phyloP scores from a whole-genome alignment of 2,797 vertebrate species.

The Enteromius treurensis region DNA sequence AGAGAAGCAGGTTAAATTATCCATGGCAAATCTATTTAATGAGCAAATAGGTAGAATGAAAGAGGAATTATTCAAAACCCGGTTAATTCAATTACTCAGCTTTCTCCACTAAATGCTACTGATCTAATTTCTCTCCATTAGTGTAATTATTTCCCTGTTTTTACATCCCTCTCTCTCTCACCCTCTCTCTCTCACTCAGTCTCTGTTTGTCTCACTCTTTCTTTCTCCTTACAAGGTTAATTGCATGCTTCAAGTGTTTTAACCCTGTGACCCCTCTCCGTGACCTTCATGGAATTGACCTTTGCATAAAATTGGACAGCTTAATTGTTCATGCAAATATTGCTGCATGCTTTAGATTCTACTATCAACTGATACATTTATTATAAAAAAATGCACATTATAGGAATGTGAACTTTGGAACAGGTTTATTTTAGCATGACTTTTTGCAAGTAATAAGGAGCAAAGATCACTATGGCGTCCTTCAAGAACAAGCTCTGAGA shows the following conservation, averaged over 20 bases:
- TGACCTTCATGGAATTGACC: conserved; percentile 33
- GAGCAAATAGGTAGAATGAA: conserved; percentile 53
- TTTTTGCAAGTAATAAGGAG: not conserved
- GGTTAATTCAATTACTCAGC: conserved; percentile 66
- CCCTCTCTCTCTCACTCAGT: not conserved
- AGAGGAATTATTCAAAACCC: conserved; percentile 63
- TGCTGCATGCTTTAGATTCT: not conserved
- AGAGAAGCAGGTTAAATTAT: conserved; percentile 45
- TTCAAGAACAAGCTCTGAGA: not conserved
- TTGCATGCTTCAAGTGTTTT: conserved; percentile 36
- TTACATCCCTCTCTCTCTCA: not conserved
- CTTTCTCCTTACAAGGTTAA: conserved; percentile 13
- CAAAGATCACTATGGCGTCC: not conserved
- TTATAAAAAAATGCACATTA: not conserved
- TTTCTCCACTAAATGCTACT: conserved; percentile 37
- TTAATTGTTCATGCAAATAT: conserved; percentile 40
- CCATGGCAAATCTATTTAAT: conserved; percentile 50
- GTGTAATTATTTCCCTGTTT: conserved; percentile 36
- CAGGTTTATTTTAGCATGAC: not conserved
- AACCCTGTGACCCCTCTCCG: conserved; percentile 30
- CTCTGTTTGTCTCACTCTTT: not conserved
- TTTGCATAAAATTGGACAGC: not conserved
- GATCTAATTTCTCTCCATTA: conserved; percentile 52
- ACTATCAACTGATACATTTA: not conserved
- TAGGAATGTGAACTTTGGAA: not conserved